Conservation (phyloP, 1,140 invertebrate species). For the Stegodyphus dumicola region DNA sequence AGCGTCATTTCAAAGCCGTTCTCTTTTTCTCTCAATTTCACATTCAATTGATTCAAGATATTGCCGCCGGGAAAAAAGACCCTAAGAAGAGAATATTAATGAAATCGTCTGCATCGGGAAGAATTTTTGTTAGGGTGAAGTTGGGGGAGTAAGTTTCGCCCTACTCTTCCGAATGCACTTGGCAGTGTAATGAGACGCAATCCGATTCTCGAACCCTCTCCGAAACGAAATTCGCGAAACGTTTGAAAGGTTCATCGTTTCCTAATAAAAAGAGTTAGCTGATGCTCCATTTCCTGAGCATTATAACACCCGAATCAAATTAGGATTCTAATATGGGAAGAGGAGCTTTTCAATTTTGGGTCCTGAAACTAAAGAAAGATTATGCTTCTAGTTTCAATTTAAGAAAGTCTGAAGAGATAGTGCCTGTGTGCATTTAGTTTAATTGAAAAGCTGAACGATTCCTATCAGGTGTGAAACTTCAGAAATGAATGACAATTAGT, state of each 20-base stretch:
- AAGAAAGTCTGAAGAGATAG: not conserved
- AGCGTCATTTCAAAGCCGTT: constrained; percentile 21
- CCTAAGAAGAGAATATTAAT: constrained; percentile 39
- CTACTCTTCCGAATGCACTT: not conserved
- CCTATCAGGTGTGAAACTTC: constrained; percentile 5
- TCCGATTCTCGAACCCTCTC: not conserved
- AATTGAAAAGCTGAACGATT: not conserved
- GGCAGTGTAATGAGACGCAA: not conserved
- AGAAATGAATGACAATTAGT: not conserved
- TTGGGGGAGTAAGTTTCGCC: not conserved
- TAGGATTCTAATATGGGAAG: constrained; percentile 15
- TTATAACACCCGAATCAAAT: constrained; percentile 30
- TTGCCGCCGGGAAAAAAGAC: constrained; percentile 3
- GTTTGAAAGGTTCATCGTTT: constrained; percentile 8
- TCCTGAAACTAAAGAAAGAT: constrained; percentile 1
- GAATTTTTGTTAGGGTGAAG: not conserved
- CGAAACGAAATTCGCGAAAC: not conserved
- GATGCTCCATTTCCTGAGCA: not conserved
- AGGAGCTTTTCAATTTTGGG: constrained; percentile 2
- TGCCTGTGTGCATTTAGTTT: not conserved
- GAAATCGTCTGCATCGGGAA: not conserved
- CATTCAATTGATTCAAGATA: constrained; percentile 51
- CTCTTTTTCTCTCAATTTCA: constrained; percentile 27
- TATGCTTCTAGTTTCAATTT: not conserved
- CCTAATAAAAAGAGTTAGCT: not conserved